These are phyloP conservation scores for Ochropacha duplaris DNA, from an alignment of 2,888 invertebrate genomes.

Conservation along the genomic window DNA sequence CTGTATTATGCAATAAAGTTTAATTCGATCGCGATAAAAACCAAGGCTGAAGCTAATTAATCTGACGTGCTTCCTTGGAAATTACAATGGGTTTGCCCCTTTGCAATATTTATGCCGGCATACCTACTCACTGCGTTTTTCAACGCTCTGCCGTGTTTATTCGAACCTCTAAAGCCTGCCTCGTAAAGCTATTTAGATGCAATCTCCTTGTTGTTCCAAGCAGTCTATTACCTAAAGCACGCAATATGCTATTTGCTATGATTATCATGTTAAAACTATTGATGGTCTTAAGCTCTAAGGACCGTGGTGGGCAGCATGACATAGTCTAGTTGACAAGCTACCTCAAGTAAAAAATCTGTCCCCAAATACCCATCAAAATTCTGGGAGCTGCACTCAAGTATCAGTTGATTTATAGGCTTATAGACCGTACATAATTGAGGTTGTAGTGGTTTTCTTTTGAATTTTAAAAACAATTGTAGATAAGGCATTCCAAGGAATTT, in stretches of 20 bases:
- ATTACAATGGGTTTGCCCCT: conserved; percentile 35
- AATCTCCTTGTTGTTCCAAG: conserved; percentile 44
- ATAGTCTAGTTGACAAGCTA: too few relatives aligned
- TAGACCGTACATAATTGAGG: too few relatives aligned
- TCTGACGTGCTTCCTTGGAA: conserved; percentile 43
- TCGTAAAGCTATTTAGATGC: conserved; percentile 63
- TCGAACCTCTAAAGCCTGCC: conserved; percentile 36
- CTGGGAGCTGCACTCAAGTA: too few relatives aligned
- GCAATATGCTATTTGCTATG: conserved; percentile 37
- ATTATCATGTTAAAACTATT: conserved; percentile 18
- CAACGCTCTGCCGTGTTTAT: conserved; percentile 41
- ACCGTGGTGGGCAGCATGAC: too few relatives aligned
- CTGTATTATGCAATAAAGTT: conserved; percentile 42
- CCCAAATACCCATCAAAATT: too few relatives aligned
- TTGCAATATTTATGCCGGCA: conserved; percentile 41
- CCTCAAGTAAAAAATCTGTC: too few relatives aligned
- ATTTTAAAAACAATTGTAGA: not conserved
- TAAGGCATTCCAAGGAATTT: too few relatives aligned
- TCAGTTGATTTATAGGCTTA: too few relatives aligned
- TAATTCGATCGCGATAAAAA: conserved; percentile 46
- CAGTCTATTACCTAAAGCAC: conserved; percentile 51
- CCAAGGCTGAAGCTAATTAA: conserved; percentile 44
- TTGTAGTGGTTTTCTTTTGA: not conserved
- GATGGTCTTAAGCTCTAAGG: not conserved
- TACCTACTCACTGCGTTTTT: conserved; percentile 17